phyloP scores from a whole-genome alignment of 2,888 invertebrate genomes.

The Lymantria dispar region DNA sequence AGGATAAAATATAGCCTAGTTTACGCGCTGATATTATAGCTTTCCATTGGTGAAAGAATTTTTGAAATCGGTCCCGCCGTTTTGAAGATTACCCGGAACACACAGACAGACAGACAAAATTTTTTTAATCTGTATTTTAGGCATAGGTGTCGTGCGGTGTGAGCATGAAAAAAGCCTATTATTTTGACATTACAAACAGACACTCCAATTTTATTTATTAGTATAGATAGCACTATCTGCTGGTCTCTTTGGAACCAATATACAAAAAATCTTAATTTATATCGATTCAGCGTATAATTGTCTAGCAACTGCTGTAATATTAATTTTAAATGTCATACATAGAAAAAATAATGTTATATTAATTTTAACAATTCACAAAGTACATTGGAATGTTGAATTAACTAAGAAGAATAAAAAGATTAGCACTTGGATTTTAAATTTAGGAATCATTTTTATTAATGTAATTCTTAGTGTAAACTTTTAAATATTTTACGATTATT shows the following conservation, averaged over 20 bases:
- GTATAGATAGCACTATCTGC: no score
- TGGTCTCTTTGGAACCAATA: not conserved
- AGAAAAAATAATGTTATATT: slow-evolving; percentile 1
- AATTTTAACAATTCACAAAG: slow-evolving; percentile 2
- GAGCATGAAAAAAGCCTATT: no score
- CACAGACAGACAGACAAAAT: no score
- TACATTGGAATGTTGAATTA: not conserved
- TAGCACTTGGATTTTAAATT: slow-evolving; percentile 1
- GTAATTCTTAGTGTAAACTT: not conserved
- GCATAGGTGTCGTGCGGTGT: no score
- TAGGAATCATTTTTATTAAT: not conserved
- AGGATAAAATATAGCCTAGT: no score
- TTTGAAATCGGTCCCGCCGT: no score
- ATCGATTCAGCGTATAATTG: not conserved
- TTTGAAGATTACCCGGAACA: no score
- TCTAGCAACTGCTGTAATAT: not conserved
- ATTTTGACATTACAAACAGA: no score
- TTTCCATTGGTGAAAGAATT: no score
- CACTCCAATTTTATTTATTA: no score
- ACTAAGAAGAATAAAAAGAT: not conserved
- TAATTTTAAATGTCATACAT: slow-evolving; percentile 1
- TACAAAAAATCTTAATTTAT: not conserved
- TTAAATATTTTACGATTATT: not conserved
- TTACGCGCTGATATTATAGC: no score
- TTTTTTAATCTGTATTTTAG: no score